phyloP scores from a whole-genome alignment of 2,113 vertebrate genomes.

The Lophochroa leadbeateri region DNA sequence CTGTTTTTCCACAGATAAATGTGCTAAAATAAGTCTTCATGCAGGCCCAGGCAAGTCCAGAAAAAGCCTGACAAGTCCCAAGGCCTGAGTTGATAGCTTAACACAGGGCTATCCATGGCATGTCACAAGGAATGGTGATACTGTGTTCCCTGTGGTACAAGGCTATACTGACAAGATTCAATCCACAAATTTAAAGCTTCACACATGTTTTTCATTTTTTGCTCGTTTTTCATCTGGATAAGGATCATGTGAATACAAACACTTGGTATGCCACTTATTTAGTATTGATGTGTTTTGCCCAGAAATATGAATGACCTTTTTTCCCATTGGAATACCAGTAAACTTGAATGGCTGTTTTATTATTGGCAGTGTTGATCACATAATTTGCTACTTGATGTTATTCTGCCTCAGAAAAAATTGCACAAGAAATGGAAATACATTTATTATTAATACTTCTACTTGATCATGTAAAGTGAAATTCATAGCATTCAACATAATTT shows the following conservation, averaged over 20 bases:
- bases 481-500: background rate
- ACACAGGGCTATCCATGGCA: background rate
- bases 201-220: background rate
- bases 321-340: background rate
- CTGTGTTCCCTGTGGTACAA: background rate
- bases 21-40: background rate
- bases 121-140: background rate
- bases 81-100: background rate
- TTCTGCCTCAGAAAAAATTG: background rate
- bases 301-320: background rate
- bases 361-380: background rate
- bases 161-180: background rate
- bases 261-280: background rate
- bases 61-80: background rate
- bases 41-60: background rate
- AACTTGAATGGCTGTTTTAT: background rate
- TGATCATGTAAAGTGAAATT: background rate
- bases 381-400: background rate
- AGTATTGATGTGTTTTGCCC: background rate
- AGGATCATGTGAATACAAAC: background rate
- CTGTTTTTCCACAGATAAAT: background rate
- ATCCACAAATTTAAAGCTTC: background rate
- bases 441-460: background rate
- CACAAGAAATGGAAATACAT: background rate
- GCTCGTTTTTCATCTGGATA: background rate